Base-by-base conservation (phyloP, 2,113 vertebrate species). In the Ceuthmochares aereus region DNA sequence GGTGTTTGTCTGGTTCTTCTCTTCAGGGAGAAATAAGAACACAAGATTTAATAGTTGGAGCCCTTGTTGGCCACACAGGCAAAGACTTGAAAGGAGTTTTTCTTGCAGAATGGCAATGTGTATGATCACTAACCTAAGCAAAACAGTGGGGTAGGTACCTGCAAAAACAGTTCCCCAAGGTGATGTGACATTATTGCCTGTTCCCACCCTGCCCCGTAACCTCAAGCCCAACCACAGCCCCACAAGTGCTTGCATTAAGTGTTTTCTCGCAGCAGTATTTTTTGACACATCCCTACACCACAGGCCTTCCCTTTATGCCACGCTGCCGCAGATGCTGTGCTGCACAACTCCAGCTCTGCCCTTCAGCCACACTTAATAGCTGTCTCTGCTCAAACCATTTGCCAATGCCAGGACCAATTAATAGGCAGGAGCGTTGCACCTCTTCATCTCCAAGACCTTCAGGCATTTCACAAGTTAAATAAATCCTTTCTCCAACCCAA, bases 241-340 rank as follows among this genome's bases (percentile, higher is more conserved):
- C 68, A 55, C 34, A 29, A 14, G 0, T 14, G 45, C 68, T 90
- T 1, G 5, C 42, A 34, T 54, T 23, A 56, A 40, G 54, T 22
- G 19, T 59, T 87, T 78, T 90, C 85, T 92, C 78, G 80, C 72
- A 47, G 1, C 23, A 45, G 51, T 30, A 3, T 18, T 54, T 80
- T 82, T 34, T 32, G 68, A 47, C 55, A 74, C 72, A 25, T 23
- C 78, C 55, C 63, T 16, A 3, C 1, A 1, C 62, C 72, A 17
- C 67, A 62, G 36, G 22, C 70, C 70, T 60, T 47, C 26, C 21
- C 62, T 76, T n/a, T 8, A 4, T 2, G n/a, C 70, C 27, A 2
- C 0, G 0, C 51, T 5, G 9, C 21, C 2, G 1, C 3, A 0
- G 42, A 89, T 58, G 30, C 54, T 21, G 67, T 7, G 0, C 0